Evolutionary conservation across 2,113 vertebrate species (phyloP), one percentile per base, ranked within the genome.

Genomic region (Apteryx mantelli): DNA sequence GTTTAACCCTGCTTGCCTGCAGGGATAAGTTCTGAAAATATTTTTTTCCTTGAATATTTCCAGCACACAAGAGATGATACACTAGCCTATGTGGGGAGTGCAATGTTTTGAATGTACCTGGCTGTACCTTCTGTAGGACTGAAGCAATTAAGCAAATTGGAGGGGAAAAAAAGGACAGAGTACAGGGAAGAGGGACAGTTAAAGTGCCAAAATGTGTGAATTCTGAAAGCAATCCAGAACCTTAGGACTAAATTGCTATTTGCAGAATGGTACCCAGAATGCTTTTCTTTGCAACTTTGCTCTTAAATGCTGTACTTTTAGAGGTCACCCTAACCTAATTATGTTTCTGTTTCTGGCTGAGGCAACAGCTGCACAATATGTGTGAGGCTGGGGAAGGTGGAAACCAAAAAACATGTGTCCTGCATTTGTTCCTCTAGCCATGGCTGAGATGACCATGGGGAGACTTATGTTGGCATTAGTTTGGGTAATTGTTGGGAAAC

Each of bases 301-400:
- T 89, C 26, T 91, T 87, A 87, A 89, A 73, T 73, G 14, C 34
- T 80, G 12, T 38, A 80, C 32, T 79, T 96, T 50, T 61, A 63
- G 74, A 97, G 70, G 96, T 95, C 77, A 82, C 61, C 5, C 46
- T 92, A 92, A 97, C 86, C 56, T 94, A 82, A 94, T 95, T 96
- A 93, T 82, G 70, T 79, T 87, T 68, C 60, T 93, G 15, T 85
- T 95, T 69, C 88, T 76, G 46, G 86, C 87, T 94, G 92, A 90
- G 92, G 52, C 84, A 97, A 97, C 85, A 96, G 89, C 77, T 96
- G 86, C 82, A 82, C 70, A 75, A 25, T 75, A 77, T n/a, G 2
- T 13, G 63, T 2, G 3, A 92, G 44, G 71, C 78, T 10, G 40
- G 48, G 71, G 63, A 66, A 0, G 2, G n/a, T 71, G 78, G 53